phyloP scores from a whole-genome alignment of 2,888 invertebrate genomes.

The Selenia dentaria region DNA sequence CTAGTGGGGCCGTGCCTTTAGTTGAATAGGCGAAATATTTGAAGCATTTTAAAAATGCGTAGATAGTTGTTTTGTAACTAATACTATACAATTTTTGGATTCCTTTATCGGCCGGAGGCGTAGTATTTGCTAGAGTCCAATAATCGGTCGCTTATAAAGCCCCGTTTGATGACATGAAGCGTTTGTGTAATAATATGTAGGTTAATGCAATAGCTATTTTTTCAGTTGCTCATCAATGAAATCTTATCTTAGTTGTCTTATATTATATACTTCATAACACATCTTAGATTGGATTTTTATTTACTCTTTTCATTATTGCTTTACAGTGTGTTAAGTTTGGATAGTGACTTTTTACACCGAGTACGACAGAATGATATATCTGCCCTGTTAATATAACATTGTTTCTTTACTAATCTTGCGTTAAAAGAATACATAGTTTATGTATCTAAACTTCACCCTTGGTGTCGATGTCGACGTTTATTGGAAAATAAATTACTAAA shows the following conservation, averaged over 20 bases:
- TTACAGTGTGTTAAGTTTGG: constrained; percentile 16
- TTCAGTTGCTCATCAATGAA: constrained; percentile 12
- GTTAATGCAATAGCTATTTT: constrained; percentile 14
- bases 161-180: constrained; percentile 1
- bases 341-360: constrained; percentile 17
- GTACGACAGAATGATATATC: constrained; percentile 7
- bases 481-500: constrained; percentile 32
- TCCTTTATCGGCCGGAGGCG: constrained; percentile 1
- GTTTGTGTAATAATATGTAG: constrained; percentile 9
- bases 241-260: constrained; percentile 8
- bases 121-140: constrained; percentile 14
- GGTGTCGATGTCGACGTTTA: constrained; percentile 27
- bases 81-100: not conserved
- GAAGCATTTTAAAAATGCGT: not conserved
- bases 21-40: constrained; percentile 1
- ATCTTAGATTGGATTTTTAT: not conserved
- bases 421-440: constrained; percentile 24
- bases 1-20: not conserved
- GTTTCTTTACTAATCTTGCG: constrained; percentile 32
- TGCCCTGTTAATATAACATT: constrained; percentile 20
- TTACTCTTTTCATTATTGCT: constrained; percentile 9
- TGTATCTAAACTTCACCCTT: constrained; percentile 21
- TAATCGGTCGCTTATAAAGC: constrained; percentile 16
- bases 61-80: constrained; percentile 1
- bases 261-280: not conserved